Conservation (phyloP, 2,888 invertebrate species). For the Tuberolachnus salignus region DNA sequence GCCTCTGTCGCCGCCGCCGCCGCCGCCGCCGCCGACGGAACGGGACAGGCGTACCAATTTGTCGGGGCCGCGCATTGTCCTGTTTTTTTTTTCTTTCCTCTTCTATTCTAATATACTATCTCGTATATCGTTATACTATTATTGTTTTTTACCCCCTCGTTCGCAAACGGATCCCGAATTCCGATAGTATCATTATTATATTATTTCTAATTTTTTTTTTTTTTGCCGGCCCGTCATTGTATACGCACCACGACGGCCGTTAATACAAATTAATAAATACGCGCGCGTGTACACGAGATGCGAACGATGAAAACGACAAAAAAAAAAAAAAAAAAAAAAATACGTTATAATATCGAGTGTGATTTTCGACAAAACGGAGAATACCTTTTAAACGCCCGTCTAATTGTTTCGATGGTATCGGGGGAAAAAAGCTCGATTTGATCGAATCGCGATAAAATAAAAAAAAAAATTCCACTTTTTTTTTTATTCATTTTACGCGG, state of each 20-base stretch:
- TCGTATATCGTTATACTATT: neutral
- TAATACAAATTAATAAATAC: slow-evolving; percentile 39
- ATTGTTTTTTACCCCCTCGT: neutral
- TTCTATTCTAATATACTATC: too few relatives aligned
- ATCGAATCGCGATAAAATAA: too few relatives aligned
- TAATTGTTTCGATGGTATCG: too few relatives aligned
- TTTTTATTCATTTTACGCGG: too few relatives aligned
- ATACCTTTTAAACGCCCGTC: too few relatives aligned
- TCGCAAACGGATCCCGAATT: slow-evolving; percentile 7
- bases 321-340: too few relatives aligned
- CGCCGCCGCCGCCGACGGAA: slow-evolving; percentile 13
- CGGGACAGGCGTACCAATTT: slow-evolving; percentile 16
- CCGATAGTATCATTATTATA: neutral
- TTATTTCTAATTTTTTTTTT: too few relatives aligned
- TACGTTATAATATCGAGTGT: too few relatives aligned
- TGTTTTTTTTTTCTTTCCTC: neutral
- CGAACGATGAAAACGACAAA: slow-evolving; percentile 4
- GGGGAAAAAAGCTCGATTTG: too few relatives aligned
- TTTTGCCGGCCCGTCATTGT: neutral
- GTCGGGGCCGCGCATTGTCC: slow-evolving; percentile 20
- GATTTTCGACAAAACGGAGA: too few relatives aligned
- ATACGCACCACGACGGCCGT: neutral
- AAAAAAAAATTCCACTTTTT: too few relatives aligned
- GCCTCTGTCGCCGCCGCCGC: slow-evolving; percentile 7
- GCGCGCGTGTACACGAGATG: neutral